Evolutionary conservation across 2,113 vertebrate species (phyloP).

Genomic region (Neolamprologus fasciatus): DNA sequence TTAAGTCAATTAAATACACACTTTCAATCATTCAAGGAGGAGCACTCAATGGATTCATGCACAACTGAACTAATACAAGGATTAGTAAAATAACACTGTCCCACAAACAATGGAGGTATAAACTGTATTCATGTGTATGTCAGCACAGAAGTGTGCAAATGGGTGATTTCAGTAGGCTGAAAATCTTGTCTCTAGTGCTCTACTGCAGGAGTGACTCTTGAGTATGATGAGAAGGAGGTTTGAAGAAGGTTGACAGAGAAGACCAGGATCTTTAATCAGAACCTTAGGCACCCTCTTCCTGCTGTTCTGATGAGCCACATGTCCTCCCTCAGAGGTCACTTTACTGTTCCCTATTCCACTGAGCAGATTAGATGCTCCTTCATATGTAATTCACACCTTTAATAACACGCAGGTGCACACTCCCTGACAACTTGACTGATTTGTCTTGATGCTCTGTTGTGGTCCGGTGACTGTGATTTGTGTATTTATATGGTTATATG

Average conservation of each 20-base stretch:
- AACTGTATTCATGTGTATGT: not conserved
- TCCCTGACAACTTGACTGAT: not conserved
- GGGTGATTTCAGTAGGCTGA: not conserved
- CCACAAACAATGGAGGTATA: not conserved
- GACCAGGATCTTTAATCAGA: not conserved
- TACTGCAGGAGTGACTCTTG: constrained; percentile 1
- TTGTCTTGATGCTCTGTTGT: not conserved
- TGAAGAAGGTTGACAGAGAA: not conserved
- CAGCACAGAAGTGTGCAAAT: not conserved
- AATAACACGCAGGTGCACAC: not conserved
- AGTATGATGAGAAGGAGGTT: not conserved
- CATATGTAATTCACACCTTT: not conserved
- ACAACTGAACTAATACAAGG: not conserved
- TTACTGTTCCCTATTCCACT: not conserved
- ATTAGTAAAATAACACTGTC: not conserved
- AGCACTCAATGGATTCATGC: not conserved
- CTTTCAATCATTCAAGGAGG: not conserved
- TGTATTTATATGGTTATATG: not conserved
- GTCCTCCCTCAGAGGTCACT: not conserved
- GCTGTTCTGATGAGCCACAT: not conserved
- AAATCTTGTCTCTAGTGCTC: not conserved
- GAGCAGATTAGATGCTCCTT: not conserved
- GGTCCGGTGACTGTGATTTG: not conserved
- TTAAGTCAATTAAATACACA: not conserved
- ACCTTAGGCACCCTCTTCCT: not conserved